Percentiles rank a stretch among this genome's conserved stretches.
Evolutionary conservation across 2,888 invertebrate genomes (phyloP).

Genomic region (Odontocerum albicorne): DNA sequence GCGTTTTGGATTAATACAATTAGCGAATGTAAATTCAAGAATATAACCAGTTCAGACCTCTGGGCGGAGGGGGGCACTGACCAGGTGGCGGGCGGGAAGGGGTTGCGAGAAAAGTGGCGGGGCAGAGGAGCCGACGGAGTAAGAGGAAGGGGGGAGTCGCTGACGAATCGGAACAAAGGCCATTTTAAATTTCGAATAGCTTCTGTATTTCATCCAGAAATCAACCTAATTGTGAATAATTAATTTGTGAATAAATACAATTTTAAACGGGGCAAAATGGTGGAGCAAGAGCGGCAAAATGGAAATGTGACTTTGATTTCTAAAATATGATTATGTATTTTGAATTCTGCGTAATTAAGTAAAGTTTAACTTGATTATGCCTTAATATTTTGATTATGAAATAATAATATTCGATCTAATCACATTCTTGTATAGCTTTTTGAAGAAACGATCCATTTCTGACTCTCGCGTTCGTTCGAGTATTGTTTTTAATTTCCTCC

Average conservation of each 20-base stretch:
- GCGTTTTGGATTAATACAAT: constrained; percentile 32
- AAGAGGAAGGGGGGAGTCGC: constrained; percentile 13
- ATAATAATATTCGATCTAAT: constrained; percentile 1
- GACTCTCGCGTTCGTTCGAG: no score
- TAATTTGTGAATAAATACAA: constrained; percentile 37
- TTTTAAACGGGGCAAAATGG: constrained; percentile 34
- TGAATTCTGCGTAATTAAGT: not conserved
- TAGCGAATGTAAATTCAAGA: constrained; percentile 36
- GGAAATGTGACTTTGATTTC: constrained; percentile 18
- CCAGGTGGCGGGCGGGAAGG: not conserved
- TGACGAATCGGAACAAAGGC: constrained; percentile 36
- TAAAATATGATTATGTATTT: constrained; percentile 10
- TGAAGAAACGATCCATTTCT: not conserved
- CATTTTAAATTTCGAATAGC: constrained; percentile 36
- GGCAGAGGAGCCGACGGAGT: constrained; percentile 6
- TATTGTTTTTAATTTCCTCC: no score
- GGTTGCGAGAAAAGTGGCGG: not conserved
- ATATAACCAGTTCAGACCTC: constrained; percentile 19
- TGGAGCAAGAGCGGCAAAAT: constrained; percentile 15
- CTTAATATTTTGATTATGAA: no score
- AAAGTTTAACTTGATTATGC: not conserved
- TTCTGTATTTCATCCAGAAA: constrained; percentile 37
- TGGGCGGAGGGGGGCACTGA: not conserved
- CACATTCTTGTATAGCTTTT: not conserved
- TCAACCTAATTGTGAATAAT: constrained; percentile 37